phyloP scores from a whole-genome alignment of 2,113 vertebrate species.

The Hystrix cristata region DNA sequence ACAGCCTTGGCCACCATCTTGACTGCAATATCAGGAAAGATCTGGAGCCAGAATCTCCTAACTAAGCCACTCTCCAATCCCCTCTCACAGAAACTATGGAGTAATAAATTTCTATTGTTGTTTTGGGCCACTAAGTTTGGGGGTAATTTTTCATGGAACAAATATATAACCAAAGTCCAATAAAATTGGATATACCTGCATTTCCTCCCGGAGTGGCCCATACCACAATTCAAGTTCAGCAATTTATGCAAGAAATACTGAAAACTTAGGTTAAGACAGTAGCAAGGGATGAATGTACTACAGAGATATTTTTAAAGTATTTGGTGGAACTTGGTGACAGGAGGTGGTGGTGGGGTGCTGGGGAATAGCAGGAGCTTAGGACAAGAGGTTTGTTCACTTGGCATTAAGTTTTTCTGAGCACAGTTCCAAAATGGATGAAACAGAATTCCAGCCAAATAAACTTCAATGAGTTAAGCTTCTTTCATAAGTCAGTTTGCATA shows the following conservation, averaged over 20 bases:
- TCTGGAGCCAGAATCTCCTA: not conserved
- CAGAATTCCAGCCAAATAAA: conserved; percentile 3
- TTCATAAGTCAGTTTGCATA: not conserved
- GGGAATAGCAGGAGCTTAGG: not conserved
- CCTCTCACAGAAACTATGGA: not conserved
- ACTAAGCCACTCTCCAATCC: not conserved
- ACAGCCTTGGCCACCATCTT: not conserved
- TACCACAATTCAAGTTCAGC: not conserved
- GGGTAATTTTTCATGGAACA: not conserved
- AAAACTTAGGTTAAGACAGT: not conserved
- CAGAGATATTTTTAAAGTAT: not conserved
- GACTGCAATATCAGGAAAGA: not conserved
- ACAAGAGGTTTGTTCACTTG: conserved; percentile 2
- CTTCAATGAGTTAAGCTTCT: not conserved
- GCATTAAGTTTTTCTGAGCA: conserved; percentile 7
- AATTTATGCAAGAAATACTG: not conserved
- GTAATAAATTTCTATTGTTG: not conserved
- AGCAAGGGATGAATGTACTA: not conserved
- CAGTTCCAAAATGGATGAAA: conserved; percentile 5
- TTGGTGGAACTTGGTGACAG: not conserved
- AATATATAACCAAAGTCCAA: not conserved
- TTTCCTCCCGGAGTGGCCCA: not conserved
- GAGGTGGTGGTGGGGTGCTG: not conserved
- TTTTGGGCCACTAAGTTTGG: not conserved
- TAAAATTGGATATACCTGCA: not conserved